phyloP scores from a whole-genome alignment of 92 coral and sea anemone genomes.

The Scolanthus callimorphus region DNA sequence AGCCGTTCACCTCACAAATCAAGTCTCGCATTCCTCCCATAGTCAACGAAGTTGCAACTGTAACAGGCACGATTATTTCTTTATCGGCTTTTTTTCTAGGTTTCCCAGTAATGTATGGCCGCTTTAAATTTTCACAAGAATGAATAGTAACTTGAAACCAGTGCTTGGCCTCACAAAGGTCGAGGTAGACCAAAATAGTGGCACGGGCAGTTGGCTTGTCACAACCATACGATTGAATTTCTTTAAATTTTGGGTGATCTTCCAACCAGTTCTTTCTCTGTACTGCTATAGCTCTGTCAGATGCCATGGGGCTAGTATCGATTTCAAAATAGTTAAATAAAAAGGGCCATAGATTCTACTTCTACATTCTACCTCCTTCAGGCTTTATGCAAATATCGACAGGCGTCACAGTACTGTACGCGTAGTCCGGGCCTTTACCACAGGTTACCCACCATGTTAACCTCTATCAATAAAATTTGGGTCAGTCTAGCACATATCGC shows the following conservation, averaged over 20 bases:
- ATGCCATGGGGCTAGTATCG: background rate
- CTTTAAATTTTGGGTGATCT: conserved; percentile 77
- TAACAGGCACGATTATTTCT: conserved; percentile 70
- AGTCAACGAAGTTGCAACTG: conserved; percentile 48
- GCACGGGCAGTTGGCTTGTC: conserved; percentile 40
- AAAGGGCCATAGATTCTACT: no score
- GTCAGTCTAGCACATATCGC: no score
- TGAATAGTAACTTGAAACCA: conserved; percentile 82
- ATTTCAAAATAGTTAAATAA: no score
- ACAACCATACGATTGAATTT: conserved; percentile 62
- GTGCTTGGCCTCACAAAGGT: conserved; percentile 82
- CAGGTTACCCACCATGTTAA: no score
- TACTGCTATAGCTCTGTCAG: conserved; percentile 4
- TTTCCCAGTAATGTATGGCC: conserved; percentile 81
- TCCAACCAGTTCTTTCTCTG: conserved; percentile 87
- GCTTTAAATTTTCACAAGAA: conserved; percentile 69
- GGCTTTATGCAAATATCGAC: no score
- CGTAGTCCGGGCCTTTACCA: no score
- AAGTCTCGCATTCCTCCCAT: conserved; percentile 53
- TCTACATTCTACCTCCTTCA: no score
- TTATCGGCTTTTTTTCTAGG: conserved; percentile 72
- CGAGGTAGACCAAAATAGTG: conserved; percentile 85
- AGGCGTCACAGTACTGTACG: no score
- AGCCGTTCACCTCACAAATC: conserved; percentile 44
- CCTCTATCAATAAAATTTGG: no score